phyloP scores from a whole-genome alignment of 1,140 invertebrate genomes.

The Drosophila carrolli region DNA sequence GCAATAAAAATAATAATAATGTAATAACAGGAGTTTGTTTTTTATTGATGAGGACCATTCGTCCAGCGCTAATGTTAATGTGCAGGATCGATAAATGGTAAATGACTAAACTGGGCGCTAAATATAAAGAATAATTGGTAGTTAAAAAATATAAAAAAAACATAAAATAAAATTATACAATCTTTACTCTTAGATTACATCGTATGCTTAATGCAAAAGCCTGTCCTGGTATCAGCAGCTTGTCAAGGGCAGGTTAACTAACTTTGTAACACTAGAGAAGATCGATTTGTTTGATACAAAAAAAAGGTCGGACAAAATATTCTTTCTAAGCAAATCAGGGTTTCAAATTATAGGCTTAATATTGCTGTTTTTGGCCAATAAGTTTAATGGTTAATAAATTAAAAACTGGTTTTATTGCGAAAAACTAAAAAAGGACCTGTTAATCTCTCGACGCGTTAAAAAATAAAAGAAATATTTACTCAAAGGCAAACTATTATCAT shows the following conservation, averaged over 20 bases:
- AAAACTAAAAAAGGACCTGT: not conserved
- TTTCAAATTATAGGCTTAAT: not conserved
- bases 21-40: conserved; percentile 19
- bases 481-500: not conserved
- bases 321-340: not conserved
- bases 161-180: conserved; percentile 24
- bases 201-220: conserved; percentile 25
- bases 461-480: not conserved
- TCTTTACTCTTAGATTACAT: conserved; percentile 24
- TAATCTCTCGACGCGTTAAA: not conserved
- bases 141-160: conserved; percentile 34
- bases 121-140: conserved; percentile 27
- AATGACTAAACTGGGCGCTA: conserved; percentile 38
- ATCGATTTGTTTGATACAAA: conserved; percentile 15
- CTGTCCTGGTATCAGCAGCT: conserved; percentile 32
- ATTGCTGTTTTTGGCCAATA: too few relatives aligned
- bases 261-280: conserved; percentile 10
- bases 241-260: conserved; percentile 23
- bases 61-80: conserved; percentile 2
- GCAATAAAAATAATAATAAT: conserved; percentile 45
- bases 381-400: not conserved
- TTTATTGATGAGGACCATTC: conserved; percentile 27
- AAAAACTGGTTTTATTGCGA: not conserved
- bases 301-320: not conserved
- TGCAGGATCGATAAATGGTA: conserved; percentile 19